Evolutionary conservation across 2,113 vertebrate genomes (phyloP).

Genomic region (Oxygymnocypris stewartii): DNA sequence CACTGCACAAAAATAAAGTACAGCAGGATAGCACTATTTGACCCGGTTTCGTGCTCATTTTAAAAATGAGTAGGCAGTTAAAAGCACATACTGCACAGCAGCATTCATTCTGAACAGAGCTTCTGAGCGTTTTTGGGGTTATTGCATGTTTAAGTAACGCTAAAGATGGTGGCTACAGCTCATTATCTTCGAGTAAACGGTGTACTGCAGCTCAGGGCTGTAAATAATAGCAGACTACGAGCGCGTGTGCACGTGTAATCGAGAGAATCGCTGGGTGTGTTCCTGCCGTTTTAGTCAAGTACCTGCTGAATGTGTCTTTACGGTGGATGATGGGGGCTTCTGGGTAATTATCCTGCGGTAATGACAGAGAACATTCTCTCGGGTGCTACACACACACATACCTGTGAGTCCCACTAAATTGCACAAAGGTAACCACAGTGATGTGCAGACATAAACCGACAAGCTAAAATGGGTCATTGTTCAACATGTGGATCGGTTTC

Average conservation of each 20-base stretch:
- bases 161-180: constrained; percentile 9
- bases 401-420: neutral
- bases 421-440: constrained; percentile 47
- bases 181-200: neutral
- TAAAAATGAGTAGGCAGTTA: neutral
- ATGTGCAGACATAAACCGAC: constrained; percentile 39
- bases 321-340: constrained; percentile 33
- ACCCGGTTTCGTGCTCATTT: neutral
- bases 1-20: neutral
- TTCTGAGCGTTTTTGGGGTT: neutral
- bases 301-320: constrained; percentile 42
- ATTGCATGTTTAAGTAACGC: neutral
- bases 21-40: neutral
- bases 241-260: constrained; percentile 35
- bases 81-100: neutral
- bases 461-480: constrained; percentile 22
- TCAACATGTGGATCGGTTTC: neutral
- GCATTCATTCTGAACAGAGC: neutral
- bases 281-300: constrained; percentile 42
- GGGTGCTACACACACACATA: constrained; percentile 28
- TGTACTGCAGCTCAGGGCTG: constrained; percentile 2
- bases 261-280: constrained; percentile 26
- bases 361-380: constrained; percentile 48
- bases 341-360: constrained; percentile 49
- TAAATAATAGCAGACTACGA: constrained; percentile 9